Conservation (phyloP, 2,113 vertebrate species). For the Platichthys stellatus region DNA sequence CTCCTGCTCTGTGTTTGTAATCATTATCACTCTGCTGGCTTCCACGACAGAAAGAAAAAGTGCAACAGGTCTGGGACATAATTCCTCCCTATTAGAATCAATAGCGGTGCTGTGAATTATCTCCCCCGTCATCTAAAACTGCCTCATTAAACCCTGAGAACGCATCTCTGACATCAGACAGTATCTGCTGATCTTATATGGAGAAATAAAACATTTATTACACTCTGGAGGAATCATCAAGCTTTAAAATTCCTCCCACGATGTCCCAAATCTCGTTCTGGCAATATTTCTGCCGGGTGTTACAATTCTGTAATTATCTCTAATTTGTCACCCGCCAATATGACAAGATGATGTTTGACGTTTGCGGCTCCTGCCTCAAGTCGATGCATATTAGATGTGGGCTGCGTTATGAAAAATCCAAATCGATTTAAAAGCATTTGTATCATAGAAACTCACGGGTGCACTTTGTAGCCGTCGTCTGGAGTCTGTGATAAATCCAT, state of each 20-base stretch:
- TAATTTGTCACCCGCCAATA: constrained; percentile 32
- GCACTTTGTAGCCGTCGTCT: constrained; percentile 18
- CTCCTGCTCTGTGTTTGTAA: background rate
- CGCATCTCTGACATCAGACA: constrained; percentile 50
- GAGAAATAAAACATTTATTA: constrained; percentile 59
- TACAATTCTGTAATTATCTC: constrained; percentile 40
- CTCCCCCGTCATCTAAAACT: constrained; percentile 47
- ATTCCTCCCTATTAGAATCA: constrained; percentile 58
- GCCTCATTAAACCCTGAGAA: constrained; percentile 55
- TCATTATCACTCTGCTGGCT: background rate
- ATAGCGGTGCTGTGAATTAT: constrained; percentile 54
- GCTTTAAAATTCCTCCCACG: constrained; percentile 41
- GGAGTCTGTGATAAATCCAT: constrained; percentile 8
- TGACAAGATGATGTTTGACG: constrained; percentile 27
- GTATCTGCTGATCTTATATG: constrained; percentile 46
- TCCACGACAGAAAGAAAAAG: constrained; percentile 19
- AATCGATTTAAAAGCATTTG: background rate
- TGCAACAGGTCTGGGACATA: constrained; percentile 25
- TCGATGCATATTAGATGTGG: constrained; percentile 26
- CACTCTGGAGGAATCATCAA: constrained; percentile 53
- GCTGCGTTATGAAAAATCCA: constrained; percentile 6
- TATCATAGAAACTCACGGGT: background rate
- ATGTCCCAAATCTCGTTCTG: constrained; percentile 21
- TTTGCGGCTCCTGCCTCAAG: constrained; percentile 23
- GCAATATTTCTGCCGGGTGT: constrained; percentile 28